Base-by-base conservation (phyloP, 2,113 vertebrate species). In the Salminus brasiliensis region DNA sequence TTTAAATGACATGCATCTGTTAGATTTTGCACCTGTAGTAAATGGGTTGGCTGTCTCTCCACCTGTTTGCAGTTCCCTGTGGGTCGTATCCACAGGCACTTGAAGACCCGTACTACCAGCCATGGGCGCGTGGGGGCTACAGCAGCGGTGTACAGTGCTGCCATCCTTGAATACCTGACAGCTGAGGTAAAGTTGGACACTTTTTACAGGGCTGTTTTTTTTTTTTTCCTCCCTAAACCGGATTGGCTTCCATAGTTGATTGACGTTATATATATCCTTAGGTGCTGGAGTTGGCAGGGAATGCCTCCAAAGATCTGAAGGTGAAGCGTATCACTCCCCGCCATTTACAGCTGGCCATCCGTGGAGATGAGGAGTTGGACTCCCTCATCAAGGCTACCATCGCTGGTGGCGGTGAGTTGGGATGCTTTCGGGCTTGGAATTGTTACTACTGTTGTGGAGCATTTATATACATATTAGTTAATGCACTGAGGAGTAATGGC, bases 351-450 rank as follows among this genome's bases (percentile, higher is more conserved):
- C 93, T 99, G 73, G 98, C 98, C 0, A 99, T 99, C 83, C 96
- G 98, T 0, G 98, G 98, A 0, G 98, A 99, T 0, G 98, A 99
- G 78, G 98, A 99, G 90, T 88, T 99, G 93, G 97, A 99, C 77
- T 98, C 98, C 0, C 96, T 99, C 34, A 99, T 99, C 91, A 99
- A 99, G 91, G 98, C 98, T 27, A 99, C 98, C 84, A 99, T 99
- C 32, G 98, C 98, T 18, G 98, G 98, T 15, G 97, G 98, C 89
- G 97, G 97, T 99, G 79, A 47, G 94, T 27, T 5, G 12, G 70
- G 16, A 21, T 2, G 13, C 10, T 63, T 63, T 49, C 6, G 25
- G 5, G 25, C 1, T 5, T 65, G 9, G 4, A 0, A 25, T 55
- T 55, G 1, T 5, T 15, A 49, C 5, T 68, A 12, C 4, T 1